Conservation (phyloP, 2,888 invertebrate species). For the Drosophila macrospina region DNA sequence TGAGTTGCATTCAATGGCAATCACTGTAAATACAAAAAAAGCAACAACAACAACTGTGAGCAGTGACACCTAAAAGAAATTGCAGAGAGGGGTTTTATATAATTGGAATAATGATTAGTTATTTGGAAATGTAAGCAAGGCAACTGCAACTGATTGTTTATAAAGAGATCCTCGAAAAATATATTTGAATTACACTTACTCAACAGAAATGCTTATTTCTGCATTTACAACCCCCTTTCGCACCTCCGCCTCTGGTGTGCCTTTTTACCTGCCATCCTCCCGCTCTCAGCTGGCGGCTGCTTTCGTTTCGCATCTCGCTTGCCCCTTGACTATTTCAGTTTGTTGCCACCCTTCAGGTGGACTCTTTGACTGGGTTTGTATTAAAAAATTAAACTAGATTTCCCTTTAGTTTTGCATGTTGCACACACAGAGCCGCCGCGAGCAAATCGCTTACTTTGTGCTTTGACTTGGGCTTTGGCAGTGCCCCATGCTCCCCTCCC, state of each 20-base stretch:
- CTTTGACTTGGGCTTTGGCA: conserved; percentile 50
- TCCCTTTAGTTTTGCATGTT: conserved; percentile 76
- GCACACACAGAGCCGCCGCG: conserved; percentile 58
- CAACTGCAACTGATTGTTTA: no score
- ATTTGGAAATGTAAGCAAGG: no score
- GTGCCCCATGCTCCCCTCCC: conserved; percentile 7
- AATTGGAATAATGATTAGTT: no score
- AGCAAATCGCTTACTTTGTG: conserved; percentile 67
- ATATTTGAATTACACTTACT: no score
- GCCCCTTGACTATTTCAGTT: conserved; percentile 2
- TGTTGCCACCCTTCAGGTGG: conserved; percentile 25
- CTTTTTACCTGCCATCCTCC: conserved; percentile 23
- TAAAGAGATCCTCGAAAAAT: no score
- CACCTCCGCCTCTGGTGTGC: conserved; percentile 38
- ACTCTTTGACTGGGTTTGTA: conserved; percentile 68
- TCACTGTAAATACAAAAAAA: conserved; percentile 39
- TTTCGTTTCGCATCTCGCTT: conserved; percentile 3
- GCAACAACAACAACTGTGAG: no score
- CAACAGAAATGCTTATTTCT: no score
- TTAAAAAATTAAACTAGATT: conserved; percentile 81
- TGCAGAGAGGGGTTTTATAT: not conserved
- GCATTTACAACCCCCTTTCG: not conserved
- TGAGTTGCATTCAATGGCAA: conserved; percentile 67
- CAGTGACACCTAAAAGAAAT: not conserved
- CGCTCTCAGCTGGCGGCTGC: not conserved